Percentiles rank a stretch among this genome's conserved stretches.
Conservation (phyloP, 2,113 vertebrate species). For the Chinchilla lanigera region DNA sequence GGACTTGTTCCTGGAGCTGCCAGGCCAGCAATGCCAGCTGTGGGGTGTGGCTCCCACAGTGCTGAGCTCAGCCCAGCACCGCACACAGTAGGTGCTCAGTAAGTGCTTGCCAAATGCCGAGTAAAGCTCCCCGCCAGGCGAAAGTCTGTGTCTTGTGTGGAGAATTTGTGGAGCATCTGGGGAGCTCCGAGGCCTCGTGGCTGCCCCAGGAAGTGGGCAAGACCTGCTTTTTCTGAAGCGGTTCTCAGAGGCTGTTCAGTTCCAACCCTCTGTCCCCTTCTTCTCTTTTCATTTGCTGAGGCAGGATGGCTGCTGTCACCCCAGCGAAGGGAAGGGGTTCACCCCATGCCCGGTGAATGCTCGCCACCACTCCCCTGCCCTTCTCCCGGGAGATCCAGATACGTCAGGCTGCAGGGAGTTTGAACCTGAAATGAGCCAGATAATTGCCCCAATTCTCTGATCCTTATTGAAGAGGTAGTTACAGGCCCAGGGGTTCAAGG, state of each 20-base stretch:
- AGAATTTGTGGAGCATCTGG: neutral
- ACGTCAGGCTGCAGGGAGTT: slow-evolving; percentile 68
- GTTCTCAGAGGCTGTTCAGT: slow-evolving; percentile 17
- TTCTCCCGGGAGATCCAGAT: neutral
- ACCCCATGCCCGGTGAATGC: neutral
- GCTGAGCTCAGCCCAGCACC: neutral
- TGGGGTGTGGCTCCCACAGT: neutral
- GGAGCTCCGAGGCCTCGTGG: neutral
- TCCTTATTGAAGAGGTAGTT: slow-evolving; percentile 71
- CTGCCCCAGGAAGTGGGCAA: neutral
- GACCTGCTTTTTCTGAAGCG: slow-evolving; percentile 17
- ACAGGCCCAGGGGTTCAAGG: slow-evolving; percentile 66
- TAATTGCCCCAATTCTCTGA: slow-evolving; percentile 78
- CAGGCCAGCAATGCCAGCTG: neutral
- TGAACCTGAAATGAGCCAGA: slow-evolving; percentile 79
- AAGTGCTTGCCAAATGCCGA: neutral
- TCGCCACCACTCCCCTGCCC: neutral
- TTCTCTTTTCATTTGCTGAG: neutral
- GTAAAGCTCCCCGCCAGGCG: neutral
- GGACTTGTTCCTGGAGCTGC: slow-evolving; percentile 55
- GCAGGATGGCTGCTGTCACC: neutral
- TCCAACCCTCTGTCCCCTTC: neutral
- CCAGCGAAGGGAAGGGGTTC: neutral
- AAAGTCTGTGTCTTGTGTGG: neutral
- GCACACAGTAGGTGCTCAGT: neutral